Conservation (phyloP, 2,113 vertebrate genomes). For the Alouatta palliata region DNA sequence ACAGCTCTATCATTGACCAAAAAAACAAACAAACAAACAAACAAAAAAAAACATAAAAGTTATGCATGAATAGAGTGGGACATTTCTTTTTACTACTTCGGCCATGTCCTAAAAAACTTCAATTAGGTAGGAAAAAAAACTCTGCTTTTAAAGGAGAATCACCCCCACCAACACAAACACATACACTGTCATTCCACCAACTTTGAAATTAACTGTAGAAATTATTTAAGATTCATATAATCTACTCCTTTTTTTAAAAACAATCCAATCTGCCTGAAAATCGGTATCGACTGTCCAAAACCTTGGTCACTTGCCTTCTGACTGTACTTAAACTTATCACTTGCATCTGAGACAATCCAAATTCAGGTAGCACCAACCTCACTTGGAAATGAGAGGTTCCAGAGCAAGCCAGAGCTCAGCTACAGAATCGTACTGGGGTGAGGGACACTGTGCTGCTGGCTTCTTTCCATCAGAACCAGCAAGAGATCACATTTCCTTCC, state of each 20-base stretch:
- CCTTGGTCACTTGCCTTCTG: conserved; percentile 4
- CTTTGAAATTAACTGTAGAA: neutral
- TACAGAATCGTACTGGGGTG: neutral
- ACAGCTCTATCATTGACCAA: neutral
- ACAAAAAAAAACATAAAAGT: neutral
- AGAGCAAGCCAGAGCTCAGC: neutral
- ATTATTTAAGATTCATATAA: neutral
- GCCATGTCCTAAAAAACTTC: neutral
- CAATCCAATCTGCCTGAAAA: neutral
- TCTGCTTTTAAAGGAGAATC: neutral
- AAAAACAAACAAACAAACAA: too few relatives aligned
- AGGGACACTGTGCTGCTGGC: neutral
- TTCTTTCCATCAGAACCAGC: neutral
- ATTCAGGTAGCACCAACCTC: neutral
- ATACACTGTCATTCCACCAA: neutral
- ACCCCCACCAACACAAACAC: neutral
- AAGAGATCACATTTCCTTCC: conserved; percentile 62
- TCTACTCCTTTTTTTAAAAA: conserved; percentile 3
- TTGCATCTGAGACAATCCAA: neutral
- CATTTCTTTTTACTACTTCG: neutral
- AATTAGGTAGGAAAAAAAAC: neutral
- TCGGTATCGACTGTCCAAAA: neutral
- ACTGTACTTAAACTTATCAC: neutral
- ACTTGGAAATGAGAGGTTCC: neutral
- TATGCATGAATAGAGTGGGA: neutral